Conservation (phyloP, 2,888 invertebrate genomes). For the Amiota mariae region DNA sequence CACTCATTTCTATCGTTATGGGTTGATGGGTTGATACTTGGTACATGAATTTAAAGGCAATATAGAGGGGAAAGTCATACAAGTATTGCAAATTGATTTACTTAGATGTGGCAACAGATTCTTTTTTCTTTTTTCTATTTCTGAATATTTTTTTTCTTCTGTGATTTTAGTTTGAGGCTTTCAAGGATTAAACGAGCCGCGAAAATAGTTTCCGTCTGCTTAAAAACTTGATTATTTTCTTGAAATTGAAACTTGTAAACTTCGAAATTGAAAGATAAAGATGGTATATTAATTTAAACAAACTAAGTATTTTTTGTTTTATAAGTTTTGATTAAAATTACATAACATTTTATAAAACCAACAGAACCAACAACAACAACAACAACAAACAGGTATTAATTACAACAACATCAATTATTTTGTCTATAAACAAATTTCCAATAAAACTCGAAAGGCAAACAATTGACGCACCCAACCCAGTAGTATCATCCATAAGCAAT, state of each 20-base stretch:
- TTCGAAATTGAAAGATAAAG: no score
- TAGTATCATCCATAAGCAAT: no score
- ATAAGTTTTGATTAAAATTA: no score
- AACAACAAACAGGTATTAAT: constrained; percentile 25
- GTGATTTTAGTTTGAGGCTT: constrained; percentile 43
- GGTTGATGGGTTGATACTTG: constrained; percentile 37
- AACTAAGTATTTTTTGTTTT: no score
- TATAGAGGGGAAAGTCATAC: neutral
- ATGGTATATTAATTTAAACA: no score
- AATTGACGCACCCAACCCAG: constrained; percentile 32
- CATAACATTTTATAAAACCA: no score
- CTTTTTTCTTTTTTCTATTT: constrained; percentile 48
- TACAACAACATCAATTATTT: constrained; percentile 28
- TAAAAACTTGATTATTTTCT: constrained; percentile 13
- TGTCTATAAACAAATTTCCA: constrained; percentile 28
- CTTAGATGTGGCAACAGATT: constrained; percentile 38
- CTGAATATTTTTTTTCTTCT: constrained; percentile 38
- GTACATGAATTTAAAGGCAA: constrained; percentile 29
- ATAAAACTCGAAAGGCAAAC: constrained; percentile 25
- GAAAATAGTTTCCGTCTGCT: constrained; percentile 64
- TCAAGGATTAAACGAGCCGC: constrained; percentile 59
- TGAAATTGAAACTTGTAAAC: neutral
- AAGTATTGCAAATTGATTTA: constrained; percentile 55
- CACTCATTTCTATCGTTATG: neutral
- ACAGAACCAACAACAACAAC: no score